Percentiles rank a stretch among this genome's conserved stretches.
These are phyloP conservation scores for Clitarchus hookeri DNA, from an alignment of 2,888 invertebrate genomes.

Conservation along the genomic window DNA sequence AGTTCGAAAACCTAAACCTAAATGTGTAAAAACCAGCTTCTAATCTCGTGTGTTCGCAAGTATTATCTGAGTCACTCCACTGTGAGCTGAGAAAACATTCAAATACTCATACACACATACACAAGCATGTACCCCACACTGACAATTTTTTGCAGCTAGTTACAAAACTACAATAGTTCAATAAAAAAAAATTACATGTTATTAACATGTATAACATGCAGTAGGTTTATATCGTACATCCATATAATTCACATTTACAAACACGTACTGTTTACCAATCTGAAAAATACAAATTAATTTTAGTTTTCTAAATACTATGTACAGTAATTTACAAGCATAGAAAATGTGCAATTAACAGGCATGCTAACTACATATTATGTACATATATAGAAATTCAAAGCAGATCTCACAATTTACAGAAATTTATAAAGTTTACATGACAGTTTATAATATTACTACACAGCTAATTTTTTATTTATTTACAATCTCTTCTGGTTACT, in stretches of 20 bases:
- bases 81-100: too few relatives aligned
- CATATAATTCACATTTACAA: constrained; percentile 1
- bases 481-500: neutral
- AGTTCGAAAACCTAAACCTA: too few relatives aligned
- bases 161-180: neutral
- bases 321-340: neutral
- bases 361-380: neutral
- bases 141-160: neutral
- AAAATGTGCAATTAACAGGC: neutral
- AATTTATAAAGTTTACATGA: neutral
- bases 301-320: constrained; percentile 5
- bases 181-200: neutral
- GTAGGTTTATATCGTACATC: neutral
- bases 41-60: too few relatives aligned
- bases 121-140: neutral
- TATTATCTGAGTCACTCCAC: too few relatives aligned
- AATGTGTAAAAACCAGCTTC: too few relatives aligned
- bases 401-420: neutral
- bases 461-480: neutral
- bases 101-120: neutral
- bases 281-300: neutral
- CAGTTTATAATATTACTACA: neutral
- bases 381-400: neutral
- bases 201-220: neutral
- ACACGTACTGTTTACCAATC: neutral